phyloP scores from a whole-genome alignment of 2,888 invertebrate species.

The Eledona agricola region DNA sequence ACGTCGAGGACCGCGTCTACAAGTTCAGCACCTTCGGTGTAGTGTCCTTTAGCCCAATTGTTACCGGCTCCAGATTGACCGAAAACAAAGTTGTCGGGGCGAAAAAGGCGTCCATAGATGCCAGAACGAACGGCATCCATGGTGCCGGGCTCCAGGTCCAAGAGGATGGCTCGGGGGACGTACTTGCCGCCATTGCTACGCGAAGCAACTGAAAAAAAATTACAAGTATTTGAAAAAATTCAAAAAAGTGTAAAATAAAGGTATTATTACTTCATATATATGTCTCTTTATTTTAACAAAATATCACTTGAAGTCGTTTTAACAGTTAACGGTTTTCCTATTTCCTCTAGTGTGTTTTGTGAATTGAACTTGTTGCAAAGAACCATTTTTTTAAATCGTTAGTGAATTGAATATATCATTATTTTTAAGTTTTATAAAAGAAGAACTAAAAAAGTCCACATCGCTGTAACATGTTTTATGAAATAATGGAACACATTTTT shows the following conservation, averaged over 20 bases:
- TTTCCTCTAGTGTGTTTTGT: no score
- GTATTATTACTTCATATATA: not conserved
- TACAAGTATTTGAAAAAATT: conserved; percentile 1
- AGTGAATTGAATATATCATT: no score
- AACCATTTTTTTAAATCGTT: no score
- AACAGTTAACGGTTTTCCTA: no score
- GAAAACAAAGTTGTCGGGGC: conserved; percentile 90
- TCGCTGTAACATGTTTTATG: no score
- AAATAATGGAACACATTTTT: no score
- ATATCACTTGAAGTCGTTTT: no score
- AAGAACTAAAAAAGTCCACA: no score
- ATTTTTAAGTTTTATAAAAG: no score
- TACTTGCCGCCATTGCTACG: conserved; percentile 69
- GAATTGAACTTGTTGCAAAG: no score
- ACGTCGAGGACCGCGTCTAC: conserved; percentile 87
- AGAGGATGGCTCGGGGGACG: conserved; percentile 78
- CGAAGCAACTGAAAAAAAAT: conserved; percentile 47
- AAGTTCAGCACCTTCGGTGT: conserved; percentile 88
- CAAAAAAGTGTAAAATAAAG: not conserved
- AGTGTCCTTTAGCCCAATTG: conserved; percentile 91
- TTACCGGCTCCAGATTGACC: conserved; percentile 78
- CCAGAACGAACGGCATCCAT: conserved; percentile 92
- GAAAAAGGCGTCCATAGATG: conserved; percentile 85
- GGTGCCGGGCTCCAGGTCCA: conserved; percentile 82
- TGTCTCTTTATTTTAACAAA: no score